Conservation (phyloP, 2,113 vertebrate species). For the Scortum barcoo region DNA sequence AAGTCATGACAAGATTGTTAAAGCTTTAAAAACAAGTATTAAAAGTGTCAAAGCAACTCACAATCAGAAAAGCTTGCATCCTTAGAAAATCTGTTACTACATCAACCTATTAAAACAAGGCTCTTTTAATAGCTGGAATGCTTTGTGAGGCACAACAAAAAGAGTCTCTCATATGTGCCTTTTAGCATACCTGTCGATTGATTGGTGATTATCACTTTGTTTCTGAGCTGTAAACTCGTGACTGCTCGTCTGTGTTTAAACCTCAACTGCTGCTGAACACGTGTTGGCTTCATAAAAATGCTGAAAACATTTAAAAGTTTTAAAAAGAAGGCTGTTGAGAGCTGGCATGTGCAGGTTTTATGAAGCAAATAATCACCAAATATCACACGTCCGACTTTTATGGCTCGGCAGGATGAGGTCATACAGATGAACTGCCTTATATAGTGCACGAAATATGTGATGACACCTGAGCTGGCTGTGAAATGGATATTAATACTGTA, state of each 20-base stretch:
- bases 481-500: background rate
- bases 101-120: background rate
- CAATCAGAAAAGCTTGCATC: background rate
- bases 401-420: conserved; percentile 22
- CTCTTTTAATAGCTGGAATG: too few relatives aligned
- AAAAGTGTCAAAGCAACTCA: background rate
- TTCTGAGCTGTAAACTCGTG: background rate
- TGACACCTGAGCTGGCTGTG: background rate
- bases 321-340: background rate
- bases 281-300: conserved; percentile 1
- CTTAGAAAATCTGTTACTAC: too few relatives aligned
- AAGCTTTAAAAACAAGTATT: background rate
- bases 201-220: background rate
- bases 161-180: background rate
- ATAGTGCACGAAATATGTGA: background rate
- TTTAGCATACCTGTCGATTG: background rate
- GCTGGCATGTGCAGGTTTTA: background rate
- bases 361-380: background rate
- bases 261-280: background rate
- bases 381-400: conserved; percentile 20
- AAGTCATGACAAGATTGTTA: background rate
- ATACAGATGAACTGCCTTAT: background rate
- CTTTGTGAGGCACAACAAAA: background rate
- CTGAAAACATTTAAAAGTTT: background rate
- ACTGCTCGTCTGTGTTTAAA: background rate